phyloP scores from a whole-genome alignment of 2,113 vertebrate species.

The Pseudorhombus dupliciocellatus region DNA sequence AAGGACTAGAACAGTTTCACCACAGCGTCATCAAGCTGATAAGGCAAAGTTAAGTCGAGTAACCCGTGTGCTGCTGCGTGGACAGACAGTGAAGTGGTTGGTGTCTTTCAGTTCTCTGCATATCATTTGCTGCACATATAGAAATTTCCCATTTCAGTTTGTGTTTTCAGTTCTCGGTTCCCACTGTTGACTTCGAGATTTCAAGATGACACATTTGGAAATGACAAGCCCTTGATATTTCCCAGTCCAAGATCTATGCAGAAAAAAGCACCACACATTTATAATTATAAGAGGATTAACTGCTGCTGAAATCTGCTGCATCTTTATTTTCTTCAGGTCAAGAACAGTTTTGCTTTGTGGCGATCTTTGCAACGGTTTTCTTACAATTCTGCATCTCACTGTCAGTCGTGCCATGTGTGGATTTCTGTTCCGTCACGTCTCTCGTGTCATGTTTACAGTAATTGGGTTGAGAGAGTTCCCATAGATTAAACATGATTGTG shows the following conservation, averaged over 20 bases:
- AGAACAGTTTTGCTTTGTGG: background rate
- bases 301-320: background rate
- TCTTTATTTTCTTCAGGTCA: background rate
- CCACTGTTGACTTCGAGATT: too few relatives aligned
- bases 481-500: slow-evolving; percentile 1
- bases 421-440: background rate
- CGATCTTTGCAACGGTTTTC: background rate
- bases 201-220: too few relatives aligned
- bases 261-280: background rate
- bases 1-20: too few relatives aligned
- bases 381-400: background rate
- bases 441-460: background rate
- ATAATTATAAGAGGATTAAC: background rate
- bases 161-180: background rate
- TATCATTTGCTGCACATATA: too few relatives aligned
- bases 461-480: background rate
- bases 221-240: too few relatives aligned
- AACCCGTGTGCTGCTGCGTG: too few relatives aligned
- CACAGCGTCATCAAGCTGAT: too few relatives aligned
- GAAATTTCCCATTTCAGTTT: background rate
- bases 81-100: too few relatives aligned
- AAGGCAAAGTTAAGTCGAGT: too few relatives aligned
- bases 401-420: background rate
- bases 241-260: too few relatives aligned
- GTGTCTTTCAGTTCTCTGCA: too few relatives aligned